Conservation (phyloP, 2,113 vertebrate species). For the Gopherus evgoodei region DNA sequence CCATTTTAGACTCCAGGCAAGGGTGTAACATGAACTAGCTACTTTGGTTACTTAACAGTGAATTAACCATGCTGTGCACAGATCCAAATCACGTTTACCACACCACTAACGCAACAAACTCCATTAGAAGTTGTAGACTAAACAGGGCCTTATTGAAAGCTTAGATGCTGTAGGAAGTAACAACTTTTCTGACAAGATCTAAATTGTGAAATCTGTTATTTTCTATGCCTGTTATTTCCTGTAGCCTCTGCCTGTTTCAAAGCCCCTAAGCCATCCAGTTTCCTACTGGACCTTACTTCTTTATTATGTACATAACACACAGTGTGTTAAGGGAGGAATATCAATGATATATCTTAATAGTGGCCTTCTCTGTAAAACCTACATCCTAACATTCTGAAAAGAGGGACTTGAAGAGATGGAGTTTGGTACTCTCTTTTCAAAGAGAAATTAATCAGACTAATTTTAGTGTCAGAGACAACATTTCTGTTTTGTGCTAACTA, state of each 20-base stretch:
- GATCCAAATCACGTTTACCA: neutral
- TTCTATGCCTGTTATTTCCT: neutral
- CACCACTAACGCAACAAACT: neutral
- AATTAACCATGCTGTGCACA: neutral
- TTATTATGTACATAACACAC: neutral
- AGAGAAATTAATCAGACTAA: neutral
- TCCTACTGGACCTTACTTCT: neutral
- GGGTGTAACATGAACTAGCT: neutral
- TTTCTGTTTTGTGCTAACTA: constrained; percentile 25
- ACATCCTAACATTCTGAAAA: neutral
- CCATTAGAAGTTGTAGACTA: neutral
- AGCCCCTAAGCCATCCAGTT: neutral
- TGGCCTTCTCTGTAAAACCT: neutral
- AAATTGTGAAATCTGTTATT: neutral
- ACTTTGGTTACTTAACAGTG: neutral
- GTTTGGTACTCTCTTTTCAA: neutral
- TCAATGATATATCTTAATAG: neutral
- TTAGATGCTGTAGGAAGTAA: neutral
- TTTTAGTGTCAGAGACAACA: neutral
- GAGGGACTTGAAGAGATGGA: neutral
- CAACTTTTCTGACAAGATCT: neutral
- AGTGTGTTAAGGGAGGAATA: neutral
- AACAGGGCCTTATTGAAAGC: neutral
- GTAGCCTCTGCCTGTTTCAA: neutral
- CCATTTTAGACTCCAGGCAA: neutral